Evolutionary conservation across 1,140 invertebrate species (phyloP).

Genomic region (Stratiolaelaps scimitus): DNA sequence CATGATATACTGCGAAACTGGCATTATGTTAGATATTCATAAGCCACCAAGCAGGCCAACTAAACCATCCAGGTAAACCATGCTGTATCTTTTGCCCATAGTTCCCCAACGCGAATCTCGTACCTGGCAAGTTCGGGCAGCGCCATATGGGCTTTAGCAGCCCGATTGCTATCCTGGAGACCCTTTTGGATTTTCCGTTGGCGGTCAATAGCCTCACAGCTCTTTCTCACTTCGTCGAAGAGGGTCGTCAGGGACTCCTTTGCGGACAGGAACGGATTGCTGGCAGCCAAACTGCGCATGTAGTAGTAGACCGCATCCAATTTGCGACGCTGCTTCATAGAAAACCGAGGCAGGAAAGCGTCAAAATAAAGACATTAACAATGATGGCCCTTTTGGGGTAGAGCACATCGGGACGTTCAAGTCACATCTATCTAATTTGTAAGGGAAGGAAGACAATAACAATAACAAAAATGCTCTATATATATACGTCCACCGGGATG

Average conservation of each 20-base stretch:
- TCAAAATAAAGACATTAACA: not conserved
- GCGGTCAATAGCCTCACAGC: slow-evolving; percentile 36
- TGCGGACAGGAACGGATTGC: slow-evolving; percentile 78
- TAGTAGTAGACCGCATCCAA: slow-evolving; percentile 95
- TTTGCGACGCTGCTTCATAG: slow-evolving; percentile 58
- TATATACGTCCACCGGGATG: too few relatives aligned
- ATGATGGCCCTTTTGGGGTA: not conserved
- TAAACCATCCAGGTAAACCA: slow-evolving; percentile 2
- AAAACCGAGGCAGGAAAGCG: slow-evolving; percentile 37
- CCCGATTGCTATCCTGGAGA: slow-evolving; percentile 30
- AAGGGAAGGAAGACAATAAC: too few relatives aligned
- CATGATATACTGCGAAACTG: too few relatives aligned
- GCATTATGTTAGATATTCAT: too few relatives aligned
- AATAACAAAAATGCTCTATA: too few relatives aligned
- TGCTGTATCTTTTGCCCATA: slow-evolving; percentile 49
- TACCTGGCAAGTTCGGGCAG: slow-evolving; percentile 10
- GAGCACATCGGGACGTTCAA: too few relatives aligned
- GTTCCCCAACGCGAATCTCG: slow-evolving; percentile 38
- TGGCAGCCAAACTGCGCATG: slow-evolving; percentile 82
- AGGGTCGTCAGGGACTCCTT: slow-evolving; percentile 70
- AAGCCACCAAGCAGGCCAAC: too few relatives aligned
- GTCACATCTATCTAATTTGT: too few relatives aligned
- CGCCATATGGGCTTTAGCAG: slow-evolving; percentile 8
- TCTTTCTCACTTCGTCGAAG: slow-evolving; percentile 86
- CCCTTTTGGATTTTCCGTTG: slow-evolving; percentile 21